phyloP scores from a whole-genome alignment of 1,140 invertebrate species.

The Eupeodes corollae region DNA sequence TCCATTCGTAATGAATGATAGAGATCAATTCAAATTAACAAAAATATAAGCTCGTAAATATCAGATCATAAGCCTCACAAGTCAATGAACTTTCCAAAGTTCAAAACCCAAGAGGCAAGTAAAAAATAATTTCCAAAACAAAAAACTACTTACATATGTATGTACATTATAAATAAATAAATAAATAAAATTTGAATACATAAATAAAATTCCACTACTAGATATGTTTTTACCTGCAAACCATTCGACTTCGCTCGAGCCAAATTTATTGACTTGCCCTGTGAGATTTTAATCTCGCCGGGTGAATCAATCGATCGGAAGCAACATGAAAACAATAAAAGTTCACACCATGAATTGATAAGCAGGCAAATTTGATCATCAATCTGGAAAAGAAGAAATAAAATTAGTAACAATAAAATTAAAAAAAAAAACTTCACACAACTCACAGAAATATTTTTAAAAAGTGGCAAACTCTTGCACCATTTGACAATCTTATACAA shows the following conservation, averaged over 20 bases:
- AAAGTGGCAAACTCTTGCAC: conserved; percentile 93
- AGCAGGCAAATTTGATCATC: conserved; percentile 94
- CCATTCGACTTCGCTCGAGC: conserved; percentile 42
- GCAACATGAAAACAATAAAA: conserved; percentile 85
- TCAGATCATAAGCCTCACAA: too few species aligned
- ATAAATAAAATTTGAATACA: neutral
- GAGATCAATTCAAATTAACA: too few species aligned
- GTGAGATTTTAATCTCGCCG: conserved; percentile 71
- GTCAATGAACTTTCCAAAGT: too few species aligned
- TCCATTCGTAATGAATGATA: too few species aligned
- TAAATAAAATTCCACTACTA: neutral
- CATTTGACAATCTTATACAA: conserved; percentile 97
- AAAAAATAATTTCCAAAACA: neutral
- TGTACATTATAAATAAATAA: neutral
- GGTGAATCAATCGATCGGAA: conserved; percentile 78
- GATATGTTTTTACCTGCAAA: conserved; percentile 29
- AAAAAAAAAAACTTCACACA: neutral
- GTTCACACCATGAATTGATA: conserved; percentile 95
- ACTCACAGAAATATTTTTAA: conserved; percentile 85
- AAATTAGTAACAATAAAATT: conserved; percentile 3
- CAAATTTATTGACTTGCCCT: conserved; percentile 64
- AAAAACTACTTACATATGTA: neutral
- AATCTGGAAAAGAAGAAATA: conserved; percentile 49
- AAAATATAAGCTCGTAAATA: too few species aligned
- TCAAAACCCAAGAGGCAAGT: too few species aligned